Conservation (phyloP, 2,888 invertebrate genomes). For the Neoitamus cyanurus region DNA sequence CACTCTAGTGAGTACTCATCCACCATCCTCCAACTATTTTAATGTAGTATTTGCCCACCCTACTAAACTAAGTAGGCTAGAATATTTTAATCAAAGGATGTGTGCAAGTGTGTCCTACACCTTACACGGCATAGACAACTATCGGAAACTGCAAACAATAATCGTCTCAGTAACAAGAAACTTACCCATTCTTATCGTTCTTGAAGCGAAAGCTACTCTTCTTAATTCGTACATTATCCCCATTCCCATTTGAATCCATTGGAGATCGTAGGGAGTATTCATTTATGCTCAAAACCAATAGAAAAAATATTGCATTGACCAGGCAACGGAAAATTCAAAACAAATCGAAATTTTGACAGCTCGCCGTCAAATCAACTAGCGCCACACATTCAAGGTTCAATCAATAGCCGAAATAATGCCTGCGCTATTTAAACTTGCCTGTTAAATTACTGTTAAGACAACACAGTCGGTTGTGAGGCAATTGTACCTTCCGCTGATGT, state of each 20-base stretch:
- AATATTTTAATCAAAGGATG: too few relatives aligned
- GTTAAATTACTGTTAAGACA: neutral
- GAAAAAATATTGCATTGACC: neutral
- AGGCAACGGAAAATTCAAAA: neutral
- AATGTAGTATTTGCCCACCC: too few relatives aligned
- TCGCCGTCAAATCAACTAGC: neutral
- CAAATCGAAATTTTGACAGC: neutral
- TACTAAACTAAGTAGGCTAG: too few relatives aligned
- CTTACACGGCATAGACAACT: too few relatives aligned
- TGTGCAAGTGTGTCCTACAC: too few relatives aligned
- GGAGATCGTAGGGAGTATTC: neutral
- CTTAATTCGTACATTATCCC: neutral
- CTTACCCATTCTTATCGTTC: constrained; percentile 6
- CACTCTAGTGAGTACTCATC: too few relatives aligned
- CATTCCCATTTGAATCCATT: neutral
- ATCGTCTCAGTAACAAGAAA: too few relatives aligned
- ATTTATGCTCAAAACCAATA: neutral
- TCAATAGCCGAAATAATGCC: neutral
- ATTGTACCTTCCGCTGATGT: neutral
- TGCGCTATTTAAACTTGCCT: neutral
- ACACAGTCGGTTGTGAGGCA: neutral
- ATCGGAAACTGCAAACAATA: too few relatives aligned
- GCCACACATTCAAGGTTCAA: neutral
- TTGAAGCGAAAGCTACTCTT: neutral
- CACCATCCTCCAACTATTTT: too few relatives aligned